Percentiles rank a stretch among this genome's conserved stretches.
Conservation (phyloP, 2,888 invertebrate genomes). For the Shargacucullia verbasci region DNA sequence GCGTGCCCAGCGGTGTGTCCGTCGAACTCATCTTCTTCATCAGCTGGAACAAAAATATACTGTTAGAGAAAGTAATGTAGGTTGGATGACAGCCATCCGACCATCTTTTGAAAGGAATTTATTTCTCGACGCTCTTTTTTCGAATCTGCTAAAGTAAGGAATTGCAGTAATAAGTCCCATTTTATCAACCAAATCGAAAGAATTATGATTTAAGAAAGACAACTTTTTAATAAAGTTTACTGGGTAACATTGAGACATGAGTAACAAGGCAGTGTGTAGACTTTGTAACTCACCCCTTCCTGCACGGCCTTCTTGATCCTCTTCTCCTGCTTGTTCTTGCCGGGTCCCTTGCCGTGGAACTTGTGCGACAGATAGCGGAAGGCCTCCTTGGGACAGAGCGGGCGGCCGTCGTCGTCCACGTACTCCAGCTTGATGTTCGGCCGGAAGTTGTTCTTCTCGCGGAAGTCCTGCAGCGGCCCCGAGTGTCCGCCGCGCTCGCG, state of each 20-base stretch:
- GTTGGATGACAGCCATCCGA: too few relatives aligned
- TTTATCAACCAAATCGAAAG: too few relatives aligned
- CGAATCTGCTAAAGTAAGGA: too few relatives aligned
- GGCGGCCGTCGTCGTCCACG: constrained; percentile 98
- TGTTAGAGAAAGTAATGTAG: not conserved
- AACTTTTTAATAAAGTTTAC: too few relatives aligned
- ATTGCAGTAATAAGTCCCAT: too few relatives aligned
- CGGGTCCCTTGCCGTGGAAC: constrained; percentile 99
- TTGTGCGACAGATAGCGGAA: constrained; percentile 98
- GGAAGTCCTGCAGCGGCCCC: constrained; percentile 97
- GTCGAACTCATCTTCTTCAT: constrained; percentile 99
- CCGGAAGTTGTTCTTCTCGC: constrained; percentile 96
- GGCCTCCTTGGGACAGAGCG: constrained; percentile 98
- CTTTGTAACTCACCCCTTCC: constrained; percentile 95
- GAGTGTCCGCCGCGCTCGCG: constrained; percentile 91
- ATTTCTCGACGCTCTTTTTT: too few relatives aligned
- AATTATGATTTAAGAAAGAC: too few relatives aligned
- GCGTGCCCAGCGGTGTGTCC: constrained; percentile 98
- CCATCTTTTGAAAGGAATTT: too few relatives aligned
- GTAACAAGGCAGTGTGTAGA: too few relatives aligned
- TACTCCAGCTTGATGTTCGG: constrained; percentile 99
- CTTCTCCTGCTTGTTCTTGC: constrained; percentile 99
- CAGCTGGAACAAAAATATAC: constrained; percentile 84
- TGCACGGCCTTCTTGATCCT: constrained; percentile 98
- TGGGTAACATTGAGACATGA: too few relatives aligned